Evolutionary conservation across 2,797 vertebrate species (phyloP).

Genomic region (Atherinosoma microstoma): DNA sequence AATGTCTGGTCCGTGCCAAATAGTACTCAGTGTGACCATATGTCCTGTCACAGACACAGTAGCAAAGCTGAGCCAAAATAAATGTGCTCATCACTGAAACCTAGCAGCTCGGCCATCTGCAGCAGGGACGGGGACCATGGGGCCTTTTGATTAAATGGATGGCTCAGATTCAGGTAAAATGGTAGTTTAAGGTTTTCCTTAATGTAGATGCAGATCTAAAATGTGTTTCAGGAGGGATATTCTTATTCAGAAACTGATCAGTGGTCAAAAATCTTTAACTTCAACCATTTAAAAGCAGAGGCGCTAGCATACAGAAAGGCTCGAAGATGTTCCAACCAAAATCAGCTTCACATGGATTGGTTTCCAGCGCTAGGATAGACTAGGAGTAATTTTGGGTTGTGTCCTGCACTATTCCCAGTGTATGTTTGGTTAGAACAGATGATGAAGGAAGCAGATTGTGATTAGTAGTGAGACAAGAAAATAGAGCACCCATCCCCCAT

Average conservation of each 20-base stretch:
- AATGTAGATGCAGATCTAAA: conserved; percentile 9
- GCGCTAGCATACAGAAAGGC: not conserved
- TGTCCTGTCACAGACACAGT: conserved; percentile 77
- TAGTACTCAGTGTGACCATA: conserved; percentile 83
- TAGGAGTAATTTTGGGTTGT: not conserved
- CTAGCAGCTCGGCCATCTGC: conserved; percentile 84
- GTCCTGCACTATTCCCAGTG: not conserved
- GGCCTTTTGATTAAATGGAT: conserved; percentile 54
- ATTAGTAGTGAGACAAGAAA: not conserved
- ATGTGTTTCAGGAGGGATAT: not conserved
- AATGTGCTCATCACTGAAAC: conserved; percentile 76
- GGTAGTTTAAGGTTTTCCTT: conserved; percentile 22
- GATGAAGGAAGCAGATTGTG: not conserved
- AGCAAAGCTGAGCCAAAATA: conserved; percentile 75
- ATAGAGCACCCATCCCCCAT: not conserved
- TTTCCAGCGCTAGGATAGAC: not conserved
- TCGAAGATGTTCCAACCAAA: not conserved
- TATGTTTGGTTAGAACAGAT: not conserved
- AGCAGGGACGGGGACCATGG: conserved; percentile 54
- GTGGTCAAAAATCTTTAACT: not conserved
- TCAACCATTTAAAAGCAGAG: not conserved
- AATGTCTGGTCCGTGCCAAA: conserved; percentile 77
- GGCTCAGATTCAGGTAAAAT: conserved; percentile 59
- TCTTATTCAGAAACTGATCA: not conserved
- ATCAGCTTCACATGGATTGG: not conserved